Evolutionary conservation across 2,797 vertebrate species (phyloP).

Genomic region (Cyprinodon diabolis): DNA sequence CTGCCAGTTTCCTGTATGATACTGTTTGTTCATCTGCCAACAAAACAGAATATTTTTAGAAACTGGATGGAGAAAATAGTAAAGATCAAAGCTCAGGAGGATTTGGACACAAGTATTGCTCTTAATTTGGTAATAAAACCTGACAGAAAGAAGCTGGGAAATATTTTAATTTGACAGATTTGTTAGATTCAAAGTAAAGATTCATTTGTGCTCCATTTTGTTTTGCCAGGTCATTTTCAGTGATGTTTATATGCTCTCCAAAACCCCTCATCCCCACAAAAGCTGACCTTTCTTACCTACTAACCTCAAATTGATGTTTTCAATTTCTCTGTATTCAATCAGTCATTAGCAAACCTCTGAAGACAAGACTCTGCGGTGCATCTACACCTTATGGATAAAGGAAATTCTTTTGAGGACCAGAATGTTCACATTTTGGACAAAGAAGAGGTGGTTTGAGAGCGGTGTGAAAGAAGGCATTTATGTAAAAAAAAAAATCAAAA

Average conservation of each 20-base stretch:
- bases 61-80: background rate
- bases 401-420: no score
- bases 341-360: background rate
- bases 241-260: background rate
- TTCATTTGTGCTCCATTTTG: no score
- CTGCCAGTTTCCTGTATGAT: conserved; percentile 43
- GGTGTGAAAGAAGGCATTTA: no score
- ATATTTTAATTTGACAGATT: background rate
- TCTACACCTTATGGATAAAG: no score
- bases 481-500: no score
- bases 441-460: no score
- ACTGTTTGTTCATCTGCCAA: conserved; percentile 5
- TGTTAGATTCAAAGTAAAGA: no score
- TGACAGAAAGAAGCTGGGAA: background rate
- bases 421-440: no score
- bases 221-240: background rate
- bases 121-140: background rate
- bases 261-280: no score
- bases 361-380: no score
- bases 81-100: background rate
- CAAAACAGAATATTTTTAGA: background rate
- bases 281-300: no score
- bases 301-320: background rate
- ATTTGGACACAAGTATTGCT: background rate
- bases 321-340: background rate